Conservation (phyloP, 1,140 invertebrate species). For the Drosophila nebulosa region DNA sequence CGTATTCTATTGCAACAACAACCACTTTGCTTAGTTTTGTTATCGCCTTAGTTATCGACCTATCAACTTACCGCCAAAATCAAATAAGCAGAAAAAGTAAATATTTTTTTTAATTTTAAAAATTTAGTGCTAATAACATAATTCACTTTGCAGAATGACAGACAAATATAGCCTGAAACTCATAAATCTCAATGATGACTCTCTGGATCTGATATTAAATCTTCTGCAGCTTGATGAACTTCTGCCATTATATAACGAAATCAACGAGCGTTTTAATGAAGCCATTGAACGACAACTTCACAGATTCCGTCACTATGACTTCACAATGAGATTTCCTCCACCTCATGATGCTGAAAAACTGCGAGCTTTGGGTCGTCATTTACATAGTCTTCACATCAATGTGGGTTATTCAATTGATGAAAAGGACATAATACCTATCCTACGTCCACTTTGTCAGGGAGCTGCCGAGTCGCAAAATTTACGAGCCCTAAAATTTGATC, state of each 20-base stretch:
- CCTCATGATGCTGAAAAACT: conserved; percentile 5
- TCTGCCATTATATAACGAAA: conserved; percentile 8
- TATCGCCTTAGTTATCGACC: background rate
- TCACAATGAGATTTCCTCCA: conserved; percentile 50
- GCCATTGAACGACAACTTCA: conserved; percentile 46
- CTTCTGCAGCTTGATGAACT: conserved; percentile 39
- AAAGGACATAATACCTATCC: background rate
- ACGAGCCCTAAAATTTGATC: conserved; percentile 36
- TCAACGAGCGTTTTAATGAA: conserved; percentile 28
- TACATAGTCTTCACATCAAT: conserved; percentile 42
- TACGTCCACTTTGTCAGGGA: conserved; percentile 30
- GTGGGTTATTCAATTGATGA: conserved; percentile 49
- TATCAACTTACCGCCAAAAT: background rate
- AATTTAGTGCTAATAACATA: background rate
- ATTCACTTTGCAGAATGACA: conserved; percentile 25
- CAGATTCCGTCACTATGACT: conserved; percentile 31
- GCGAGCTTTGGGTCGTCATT: conserved; percentile 29
- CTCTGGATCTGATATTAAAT: conserved; percentile 45
- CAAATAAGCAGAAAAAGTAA: too few relatives aligned
- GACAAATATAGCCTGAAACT: background rate
- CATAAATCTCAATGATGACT: conserved; percentile 43
- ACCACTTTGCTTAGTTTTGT: background rate
- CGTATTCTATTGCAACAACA: background rate
- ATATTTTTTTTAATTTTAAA: background rate
- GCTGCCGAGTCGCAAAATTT: conserved; percentile 28